Evolutionary conservation across 2,797 vertebrate genomes (phyloP).

Genomic region (Helicolenus hilgendorfi): DNA sequence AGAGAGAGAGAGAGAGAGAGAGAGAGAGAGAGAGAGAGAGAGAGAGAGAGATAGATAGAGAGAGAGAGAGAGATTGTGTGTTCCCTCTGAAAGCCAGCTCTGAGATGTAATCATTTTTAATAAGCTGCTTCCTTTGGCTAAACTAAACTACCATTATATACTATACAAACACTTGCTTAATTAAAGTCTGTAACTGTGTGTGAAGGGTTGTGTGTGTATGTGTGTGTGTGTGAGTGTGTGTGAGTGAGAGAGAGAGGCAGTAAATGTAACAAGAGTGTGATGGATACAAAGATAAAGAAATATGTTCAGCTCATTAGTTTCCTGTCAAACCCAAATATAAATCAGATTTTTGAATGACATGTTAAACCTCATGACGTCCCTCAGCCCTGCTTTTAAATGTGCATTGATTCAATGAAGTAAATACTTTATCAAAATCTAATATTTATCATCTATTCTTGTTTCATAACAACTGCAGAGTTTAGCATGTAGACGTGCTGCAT

Average conservation of each 20-base stretch:
- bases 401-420: background rate
- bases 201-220: conserved; percentile 24
- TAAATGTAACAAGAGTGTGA: conserved; percentile 2
- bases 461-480: background rate
- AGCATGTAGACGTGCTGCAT: background rate
- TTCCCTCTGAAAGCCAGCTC: conserved; percentile 49
- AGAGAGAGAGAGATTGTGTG: conserved; percentile 38
- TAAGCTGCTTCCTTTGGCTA: conserved; percentile 81
- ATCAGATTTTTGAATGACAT: background rate
- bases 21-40: background rate
- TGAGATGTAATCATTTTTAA: conserved; percentile 84
- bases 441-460: background rate
- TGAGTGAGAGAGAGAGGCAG: background rate
- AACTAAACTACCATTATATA: conserved; percentile 76
- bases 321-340: background rate
- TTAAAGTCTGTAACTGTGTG: conserved; percentile 63
- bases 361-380: background rate
- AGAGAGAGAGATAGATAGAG: background rate
- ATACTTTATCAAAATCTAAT: background rate
- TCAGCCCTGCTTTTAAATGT: background rate
- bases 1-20: background rate
- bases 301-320: background rate
- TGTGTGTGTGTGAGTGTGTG: background rate
- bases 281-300: background rate
- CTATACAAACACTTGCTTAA: conserved; percentile 79